These are phyloP conservation scores for Labrus mixtus DNA, from an alignment of 2,113 vertebrate species.

Conservation along the genomic window DNA sequence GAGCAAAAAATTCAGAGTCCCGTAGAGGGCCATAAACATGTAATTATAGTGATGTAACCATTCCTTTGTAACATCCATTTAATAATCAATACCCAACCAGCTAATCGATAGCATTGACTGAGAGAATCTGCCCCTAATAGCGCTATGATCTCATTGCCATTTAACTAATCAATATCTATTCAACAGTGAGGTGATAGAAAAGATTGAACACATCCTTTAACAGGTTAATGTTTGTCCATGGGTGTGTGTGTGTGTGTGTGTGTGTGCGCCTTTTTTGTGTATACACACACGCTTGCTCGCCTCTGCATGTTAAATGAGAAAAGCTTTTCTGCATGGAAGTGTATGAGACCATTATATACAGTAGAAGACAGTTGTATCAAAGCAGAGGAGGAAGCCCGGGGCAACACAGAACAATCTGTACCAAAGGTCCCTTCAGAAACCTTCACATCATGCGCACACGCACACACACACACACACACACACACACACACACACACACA, in stretches of 20 bases:
- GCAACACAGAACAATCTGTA: conserved; percentile 49
- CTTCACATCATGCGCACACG: conserved; percentile 4
- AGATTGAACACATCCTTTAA: conserved; percentile 12
- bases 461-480: conserved; percentile 4
- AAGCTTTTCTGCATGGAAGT: neutral
- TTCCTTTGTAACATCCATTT: conserved; percentile 44
- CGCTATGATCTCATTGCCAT: conserved; percentile 49
- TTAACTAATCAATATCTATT: conserved; percentile 64
- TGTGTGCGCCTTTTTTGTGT: too few relatives aligned
- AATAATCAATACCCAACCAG: conserved; percentile 47
- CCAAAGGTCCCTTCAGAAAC: conserved; percentile 38
- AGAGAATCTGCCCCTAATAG: conserved; percentile 41
- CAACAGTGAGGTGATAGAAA: conserved; percentile 10
- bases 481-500: conserved; percentile 1
- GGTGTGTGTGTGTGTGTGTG: neutral
- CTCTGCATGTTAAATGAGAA: neutral
- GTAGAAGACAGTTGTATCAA: conserved; percentile 11
- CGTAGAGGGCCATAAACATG: conserved; percentile 22
- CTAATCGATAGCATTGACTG: conserved; percentile 53
- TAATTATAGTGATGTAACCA: conserved; percentile 29
- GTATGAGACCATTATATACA: conserved; percentile 24
- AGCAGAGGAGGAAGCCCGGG: conserved; percentile 28
- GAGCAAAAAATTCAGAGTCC: neutral
- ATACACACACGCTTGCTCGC: neutral
- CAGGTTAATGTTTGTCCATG: conserved; percentile 17